phyloP scores from a whole-genome alignment of 2,888 invertebrate species.

The Norana najaformis region DNA sequence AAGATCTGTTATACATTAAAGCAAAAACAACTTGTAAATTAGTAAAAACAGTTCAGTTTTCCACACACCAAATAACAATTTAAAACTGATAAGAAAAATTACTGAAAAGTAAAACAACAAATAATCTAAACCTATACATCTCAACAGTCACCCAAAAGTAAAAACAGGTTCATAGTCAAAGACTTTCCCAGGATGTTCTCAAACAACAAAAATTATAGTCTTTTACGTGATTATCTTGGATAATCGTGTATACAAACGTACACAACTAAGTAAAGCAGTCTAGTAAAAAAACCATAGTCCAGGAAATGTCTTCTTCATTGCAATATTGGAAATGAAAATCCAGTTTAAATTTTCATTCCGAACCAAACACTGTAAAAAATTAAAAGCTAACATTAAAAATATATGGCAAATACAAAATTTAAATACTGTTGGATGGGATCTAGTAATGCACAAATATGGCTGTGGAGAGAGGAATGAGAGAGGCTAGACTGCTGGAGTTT shows the following conservation, averaged over 20 bases:
- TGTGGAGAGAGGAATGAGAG: no score
- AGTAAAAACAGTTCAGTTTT: neutral
- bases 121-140: neutral
- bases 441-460: neutral
- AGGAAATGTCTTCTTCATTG: neutral
- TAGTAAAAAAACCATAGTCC: neutral
- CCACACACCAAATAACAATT: neutral
- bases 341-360: neutral
- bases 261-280: neutral
- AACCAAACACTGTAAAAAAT: neutral
- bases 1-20: neutral
- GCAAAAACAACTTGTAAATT: neutral
- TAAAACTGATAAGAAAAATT: neutral
- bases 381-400: neutral
- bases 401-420: neutral
- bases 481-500: neutral
- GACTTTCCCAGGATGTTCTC: neutral
- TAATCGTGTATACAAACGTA: neutral
- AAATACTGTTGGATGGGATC: neutral
- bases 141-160: neutral
- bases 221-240: neutral
- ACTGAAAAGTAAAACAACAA: neutral
- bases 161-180: neutral
- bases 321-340: neutral
- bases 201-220: neutral